Conservation (phyloP, 2,113 vertebrate species). For the Pungitius pungitius region DNA sequence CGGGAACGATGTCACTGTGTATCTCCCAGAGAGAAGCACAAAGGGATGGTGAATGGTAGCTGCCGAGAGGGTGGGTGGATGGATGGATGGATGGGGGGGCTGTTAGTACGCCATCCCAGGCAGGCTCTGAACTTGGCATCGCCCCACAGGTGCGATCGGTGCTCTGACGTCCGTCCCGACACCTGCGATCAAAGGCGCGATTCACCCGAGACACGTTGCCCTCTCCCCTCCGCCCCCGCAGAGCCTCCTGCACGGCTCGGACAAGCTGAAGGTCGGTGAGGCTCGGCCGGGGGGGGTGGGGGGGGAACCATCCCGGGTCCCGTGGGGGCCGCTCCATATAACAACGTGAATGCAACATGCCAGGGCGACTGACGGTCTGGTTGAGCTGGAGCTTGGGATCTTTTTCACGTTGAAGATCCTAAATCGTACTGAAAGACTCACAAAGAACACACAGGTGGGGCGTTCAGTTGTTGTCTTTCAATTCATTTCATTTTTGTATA, state of each 20-base stretch:
- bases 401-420: constrained; percentile 7
- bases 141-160: constrained; percentile 37
- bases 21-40: constrained; percentile 68
- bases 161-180: constrained; percentile 22
- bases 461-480: constrained; percentile 29
- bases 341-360: no score
- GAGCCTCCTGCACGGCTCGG: neutral
- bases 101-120: constrained; percentile 3
- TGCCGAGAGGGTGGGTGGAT: neutral
- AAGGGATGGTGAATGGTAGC: constrained; percentile 57
- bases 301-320: constrained; percentile 28
- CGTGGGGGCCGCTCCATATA: constrained; percentile 26
- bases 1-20: constrained; percentile 63
- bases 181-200: constrained; percentile 45
- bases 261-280: constrained; percentile 54
- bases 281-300: constrained; percentile 4
- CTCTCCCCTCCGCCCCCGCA: constrained; percentile 19
- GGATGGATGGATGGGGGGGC: neutral
- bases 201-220: constrained; percentile 2
- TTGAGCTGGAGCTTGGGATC: constrained; percentile 1
- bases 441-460: constrained; percentile 36
- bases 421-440: constrained; percentile 47
- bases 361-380: no score
- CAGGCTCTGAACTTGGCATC: constrained; percentile 12
- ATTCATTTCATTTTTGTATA: no score